Evolutionary conservation across 2,888 invertebrate species (phyloP), one percentile per base, ranked within the genome.

Genomic region (Parnassius glacialis): DNA sequence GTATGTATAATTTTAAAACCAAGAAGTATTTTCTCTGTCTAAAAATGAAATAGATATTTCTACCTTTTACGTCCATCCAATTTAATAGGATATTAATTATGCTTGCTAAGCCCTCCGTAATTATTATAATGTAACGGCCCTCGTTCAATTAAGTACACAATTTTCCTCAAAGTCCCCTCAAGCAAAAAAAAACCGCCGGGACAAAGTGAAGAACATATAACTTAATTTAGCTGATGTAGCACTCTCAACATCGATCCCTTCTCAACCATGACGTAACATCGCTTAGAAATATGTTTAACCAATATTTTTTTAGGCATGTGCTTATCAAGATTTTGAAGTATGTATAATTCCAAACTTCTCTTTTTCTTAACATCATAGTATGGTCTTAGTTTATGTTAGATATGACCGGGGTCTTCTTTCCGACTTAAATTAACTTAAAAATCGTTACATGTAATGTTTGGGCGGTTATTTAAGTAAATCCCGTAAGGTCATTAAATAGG

Each of bases 221-320:
- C 11, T 59, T 53, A 48, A 59, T 59, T 59, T 59, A n/a, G 12
- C 16, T 13, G 54, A 45, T 45, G 42, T 53, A 42, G 16, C 41
- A 53, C 20, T 47, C n/a, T 42, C 10, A 20, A 12, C 43, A 59
- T 59, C 52, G 48, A 54, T 34, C 41, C 13, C 11, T 13, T 48
- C 54, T 53, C 59, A 25, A 20, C 54, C 59, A 48, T 43, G 45
- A 54, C 42, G 13, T 54, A 54, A 59, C 53, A n/a, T 59, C 48
- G 54, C 50, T 59, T 42, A 16, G 41, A 25, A 48, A 48, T 34
- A 48, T n/a, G 48, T 48, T 54, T 59, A 12, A 45, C 16, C 54
- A 44, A 54, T 52, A 47, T 59, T 48, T 54, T 42, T 42, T 54
- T 48, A 47, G 25, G 2, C 7, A 25, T 25, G 5, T 25, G 2